Percentiles rank a stretch among this genome's conserved stretches.
Conservation (phyloP, 1,140 invertebrate genomes). For the Tetramorium parvispinum region DNA sequence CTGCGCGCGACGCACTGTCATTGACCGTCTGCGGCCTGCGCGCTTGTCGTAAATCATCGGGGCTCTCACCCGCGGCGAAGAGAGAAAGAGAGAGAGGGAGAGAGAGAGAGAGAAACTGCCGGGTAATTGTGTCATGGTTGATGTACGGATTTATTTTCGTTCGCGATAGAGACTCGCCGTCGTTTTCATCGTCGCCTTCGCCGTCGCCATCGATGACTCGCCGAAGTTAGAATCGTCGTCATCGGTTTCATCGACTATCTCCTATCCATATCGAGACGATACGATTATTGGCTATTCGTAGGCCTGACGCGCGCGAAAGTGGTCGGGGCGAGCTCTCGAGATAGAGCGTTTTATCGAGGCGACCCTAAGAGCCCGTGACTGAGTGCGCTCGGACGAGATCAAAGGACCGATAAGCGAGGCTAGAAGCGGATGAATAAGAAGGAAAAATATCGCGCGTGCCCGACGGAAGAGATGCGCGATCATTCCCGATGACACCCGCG, state of each 20-base stretch:
- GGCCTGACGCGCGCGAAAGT: neutral
- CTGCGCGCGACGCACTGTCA: slow-evolving; percentile 62
- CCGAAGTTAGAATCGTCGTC: neutral
- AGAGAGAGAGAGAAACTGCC: slow-evolving; percentile 4
- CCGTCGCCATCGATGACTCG: neutral
- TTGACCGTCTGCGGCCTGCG: slow-evolving; percentile 63
- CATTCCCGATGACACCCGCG: neutral
- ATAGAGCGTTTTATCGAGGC: slow-evolving; percentile 4
- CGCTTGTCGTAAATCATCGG: slow-evolving; percentile 64
- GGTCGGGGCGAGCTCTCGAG: neutral
- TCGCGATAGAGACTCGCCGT: neutral
- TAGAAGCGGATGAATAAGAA: neutral
- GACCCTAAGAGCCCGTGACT: neutral
- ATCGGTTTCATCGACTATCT: neutral
- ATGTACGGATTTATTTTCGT: slow-evolving; percentile 68
- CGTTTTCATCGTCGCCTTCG: neutral
- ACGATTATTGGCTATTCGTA: slow-evolving; percentile 7
- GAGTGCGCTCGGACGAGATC: neutral
- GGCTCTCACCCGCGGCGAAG: slow-evolving; percentile 4
- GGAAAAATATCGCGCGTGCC: neutral
- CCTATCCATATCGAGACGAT: neutral
- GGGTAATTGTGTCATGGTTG: slow-evolving; percentile 66
- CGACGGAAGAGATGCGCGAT: neutral
- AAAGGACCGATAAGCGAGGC: slow-evolving; percentile 5
- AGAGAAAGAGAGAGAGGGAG: neutral